Evolutionary conservation across 2,113 vertebrate genomes (phyloP).

Genomic region (Oostethus manadensis): DNA sequence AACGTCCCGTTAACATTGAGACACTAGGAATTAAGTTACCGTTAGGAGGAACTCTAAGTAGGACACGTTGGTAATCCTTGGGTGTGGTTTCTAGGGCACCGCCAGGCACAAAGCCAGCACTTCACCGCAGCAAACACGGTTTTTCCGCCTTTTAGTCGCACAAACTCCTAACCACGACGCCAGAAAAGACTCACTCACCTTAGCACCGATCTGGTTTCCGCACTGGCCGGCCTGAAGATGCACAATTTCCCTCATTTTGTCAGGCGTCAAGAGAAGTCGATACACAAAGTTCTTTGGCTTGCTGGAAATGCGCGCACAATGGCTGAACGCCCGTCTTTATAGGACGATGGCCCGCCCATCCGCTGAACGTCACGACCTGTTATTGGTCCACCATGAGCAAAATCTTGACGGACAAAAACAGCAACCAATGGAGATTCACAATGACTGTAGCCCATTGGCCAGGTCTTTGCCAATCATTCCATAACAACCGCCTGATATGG

Average conservation of each 20-base stretch:
- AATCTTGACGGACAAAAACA: background rate
- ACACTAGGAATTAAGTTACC: background rate
- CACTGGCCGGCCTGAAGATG: conserved; percentile 95
- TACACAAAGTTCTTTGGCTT: background rate
- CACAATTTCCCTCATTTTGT: conserved; percentile 76
- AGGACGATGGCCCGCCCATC: conserved; percentile 13
- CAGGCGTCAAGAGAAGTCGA: background rate
- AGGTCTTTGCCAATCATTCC: background rate
- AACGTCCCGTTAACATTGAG: too few species aligned
- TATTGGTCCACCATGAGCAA: conserved; percentile 44
- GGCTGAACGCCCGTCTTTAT: conserved; percentile 13
- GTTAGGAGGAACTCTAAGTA: background rate
- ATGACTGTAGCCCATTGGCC: conserved; percentile 41
- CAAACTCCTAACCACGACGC: background rate
- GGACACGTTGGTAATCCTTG: conserved; percentile 20
- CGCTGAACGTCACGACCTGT: background rate
- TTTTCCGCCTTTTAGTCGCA: background rate
- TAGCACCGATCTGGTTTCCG: conserved; percentile 93
- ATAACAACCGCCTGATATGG: background rate
- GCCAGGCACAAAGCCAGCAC: conserved; percentile 38
- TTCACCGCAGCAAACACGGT: background rate
- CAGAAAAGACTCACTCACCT: conserved; percentile 67
- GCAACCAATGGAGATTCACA: background rate
- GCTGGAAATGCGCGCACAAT: conserved; percentile 14
- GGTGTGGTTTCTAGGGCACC: conserved; percentile 51